Evolutionary conservation across 2,888 invertebrate genomes (phyloP).

Genomic region (Anthophora plumipes): DNA sequence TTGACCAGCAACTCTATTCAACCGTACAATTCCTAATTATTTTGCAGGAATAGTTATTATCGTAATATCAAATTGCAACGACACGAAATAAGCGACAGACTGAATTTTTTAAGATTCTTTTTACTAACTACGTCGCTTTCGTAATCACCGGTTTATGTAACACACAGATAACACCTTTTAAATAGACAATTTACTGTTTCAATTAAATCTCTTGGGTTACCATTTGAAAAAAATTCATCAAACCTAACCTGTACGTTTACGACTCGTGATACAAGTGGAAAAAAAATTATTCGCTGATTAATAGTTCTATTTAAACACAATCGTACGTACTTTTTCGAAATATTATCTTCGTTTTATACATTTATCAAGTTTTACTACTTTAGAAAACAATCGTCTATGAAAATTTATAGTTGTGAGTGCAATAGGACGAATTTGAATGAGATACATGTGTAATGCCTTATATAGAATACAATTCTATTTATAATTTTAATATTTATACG

Average conservation of each 20-base stretch:
- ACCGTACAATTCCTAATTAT: no score
- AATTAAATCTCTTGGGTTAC: not conserved
- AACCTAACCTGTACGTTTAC: constrained; percentile 43
- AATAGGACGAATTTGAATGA: not conserved
- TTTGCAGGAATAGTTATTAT: no score
- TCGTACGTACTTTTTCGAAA: constrained; percentile 47
- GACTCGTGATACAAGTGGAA: not conserved
- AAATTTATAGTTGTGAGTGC: not conserved
- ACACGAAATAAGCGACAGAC: no score
- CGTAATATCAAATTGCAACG: no score
- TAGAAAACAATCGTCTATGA: constrained; percentile 7
- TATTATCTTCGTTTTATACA: constrained; percentile 38
- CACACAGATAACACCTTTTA: not conserved
- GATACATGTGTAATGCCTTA: not conserved
- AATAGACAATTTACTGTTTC: not conserved
- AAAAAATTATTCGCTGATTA: not conserved
- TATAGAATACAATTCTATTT: not conserved
- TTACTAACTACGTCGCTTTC: no score
- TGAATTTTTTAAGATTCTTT: no score
- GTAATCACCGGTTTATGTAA: no score
- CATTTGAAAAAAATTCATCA: not conserved
- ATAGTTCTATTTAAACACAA: not conserved
- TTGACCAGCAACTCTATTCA: no score
- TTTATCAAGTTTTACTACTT: constrained; percentile 23
- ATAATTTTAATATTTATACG: no score